Evolutionary conservation across 2,888 invertebrate species (phyloP), one percentile per base, ranked within the genome.

Genomic region (Athalia rosae): DNA sequence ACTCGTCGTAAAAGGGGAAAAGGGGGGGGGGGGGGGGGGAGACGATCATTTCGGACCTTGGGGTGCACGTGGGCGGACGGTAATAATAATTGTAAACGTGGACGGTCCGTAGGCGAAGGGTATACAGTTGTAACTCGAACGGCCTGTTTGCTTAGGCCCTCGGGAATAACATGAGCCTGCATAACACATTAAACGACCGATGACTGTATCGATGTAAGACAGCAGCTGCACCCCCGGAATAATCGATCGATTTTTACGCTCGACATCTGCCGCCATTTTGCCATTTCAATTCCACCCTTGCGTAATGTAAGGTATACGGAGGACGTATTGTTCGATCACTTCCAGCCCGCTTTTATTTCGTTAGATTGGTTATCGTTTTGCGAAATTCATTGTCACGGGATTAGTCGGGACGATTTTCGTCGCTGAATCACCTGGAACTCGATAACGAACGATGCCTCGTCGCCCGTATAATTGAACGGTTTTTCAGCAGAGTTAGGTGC

Each of bases 241-340:
- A 28, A 71, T 71, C 71, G 58, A 71, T 71, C 71, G 58, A 71
- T 71, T 71, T 45, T 58, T 58, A n/a, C 13, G 13, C 13, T 50
- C 8, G 56, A 56, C 71, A 71, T 71, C 71, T 71, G 71, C 43
- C 56, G 45, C 8, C 4, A 71, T 71, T 71, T 71, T 71, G 56
- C 13, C 8, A 13, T 13, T 7, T 45, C 13, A 28, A 45, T 58
- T 45, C 58, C 45, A 43, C 58, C 15, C 48, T 3, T 1, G 4
- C 8, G 6, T 61, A 15, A 61, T 45, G n/a, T 4, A 63, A 45
- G 43, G 45, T 63, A 28, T 4, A 4, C 13, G 9, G 43, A 28
- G 9, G 43, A 28, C n/a, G 41, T 7, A 0, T 13, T 5, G 47
- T n/a, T 45, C 8, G 58, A 58, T 58, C 9, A 28, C 28, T 28